Evolutionary conservation across 2,113 vertebrate genomes (phyloP).

Genomic region (Nothoprocta perdicaria): DNA sequence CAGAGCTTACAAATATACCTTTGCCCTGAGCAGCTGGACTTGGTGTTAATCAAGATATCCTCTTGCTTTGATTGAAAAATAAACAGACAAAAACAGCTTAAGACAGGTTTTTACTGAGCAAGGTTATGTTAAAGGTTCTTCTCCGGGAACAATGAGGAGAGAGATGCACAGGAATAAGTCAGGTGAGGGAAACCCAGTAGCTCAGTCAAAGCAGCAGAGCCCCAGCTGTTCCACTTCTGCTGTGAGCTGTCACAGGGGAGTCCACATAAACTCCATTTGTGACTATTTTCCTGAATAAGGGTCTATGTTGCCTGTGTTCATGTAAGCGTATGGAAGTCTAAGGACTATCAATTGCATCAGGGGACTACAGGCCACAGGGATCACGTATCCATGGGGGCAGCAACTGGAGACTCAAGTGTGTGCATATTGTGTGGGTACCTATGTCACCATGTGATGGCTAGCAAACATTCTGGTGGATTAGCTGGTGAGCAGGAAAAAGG

Average conservation of each 20-base stretch:
- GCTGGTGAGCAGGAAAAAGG: not conserved
- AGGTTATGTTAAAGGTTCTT: not conserved
- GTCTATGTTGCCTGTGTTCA: not conserved
- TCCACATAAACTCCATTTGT: not conserved
- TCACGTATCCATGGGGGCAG: fast-evolving
- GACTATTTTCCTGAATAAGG: not conserved
- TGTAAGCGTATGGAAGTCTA: not conserved
- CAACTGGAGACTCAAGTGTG: not conserved
- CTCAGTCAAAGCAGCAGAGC: not conserved
- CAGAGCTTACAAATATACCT: not conserved
- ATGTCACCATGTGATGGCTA: not conserved
- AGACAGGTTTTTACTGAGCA: not conserved
- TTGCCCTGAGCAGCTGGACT: not conserved
- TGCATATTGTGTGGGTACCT: not conserved
- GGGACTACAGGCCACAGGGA: not conserved
- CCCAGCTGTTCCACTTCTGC: no score
- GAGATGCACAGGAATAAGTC: not conserved
- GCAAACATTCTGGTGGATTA: not conserved
- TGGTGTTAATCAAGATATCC: fast-evolving
- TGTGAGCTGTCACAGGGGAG: no score
- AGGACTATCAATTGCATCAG: not conserved
- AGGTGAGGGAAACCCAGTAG: not conserved
- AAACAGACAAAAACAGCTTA: not conserved
- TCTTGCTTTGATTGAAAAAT: not conserved
- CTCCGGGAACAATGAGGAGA: not conserved